Conservation (phyloP, 2,113 vertebrate species). For the Peromyscus californicus region DNA sequence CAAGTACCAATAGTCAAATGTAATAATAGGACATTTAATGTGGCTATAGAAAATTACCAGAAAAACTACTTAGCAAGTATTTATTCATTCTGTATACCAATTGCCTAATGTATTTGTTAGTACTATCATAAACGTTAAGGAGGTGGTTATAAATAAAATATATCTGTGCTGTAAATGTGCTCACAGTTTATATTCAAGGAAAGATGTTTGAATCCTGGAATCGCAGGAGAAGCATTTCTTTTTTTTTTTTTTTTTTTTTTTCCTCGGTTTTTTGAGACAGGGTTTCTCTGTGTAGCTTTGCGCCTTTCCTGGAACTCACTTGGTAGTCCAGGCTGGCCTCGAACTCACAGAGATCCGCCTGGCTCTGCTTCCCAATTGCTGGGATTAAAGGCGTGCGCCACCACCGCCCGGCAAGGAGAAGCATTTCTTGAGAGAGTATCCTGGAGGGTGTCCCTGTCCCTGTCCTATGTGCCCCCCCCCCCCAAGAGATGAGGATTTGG, state of each 20-base stretch:
- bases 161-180: neutral
- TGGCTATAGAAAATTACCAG: conserved; percentile 12
- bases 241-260: too few species aligned
- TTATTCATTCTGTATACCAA: neutral
- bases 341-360: too few species aligned
- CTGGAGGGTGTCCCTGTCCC: neutral
- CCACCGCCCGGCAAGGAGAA: too few species aligned
- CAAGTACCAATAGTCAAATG: neutral
- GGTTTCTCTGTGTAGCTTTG: too few species aligned
- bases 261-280: too few species aligned
- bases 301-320: too few species aligned
- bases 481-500: neutral
- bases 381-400: too few species aligned
- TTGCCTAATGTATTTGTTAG: conserved; percentile 3
- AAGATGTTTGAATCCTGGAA: neutral
- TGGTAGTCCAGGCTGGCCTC: too few species aligned
- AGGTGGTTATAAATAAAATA: conserved; percentile 44
- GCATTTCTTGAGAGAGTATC: conserved; percentile 48
- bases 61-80: conserved; percentile 6
- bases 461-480: neutral
- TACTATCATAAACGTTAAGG: neutral
- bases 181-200: neutral
- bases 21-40: conserved; percentile 33
- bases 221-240: conserved; percentile 42
- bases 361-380: too few species aligned